Evolutionary conservation across 2,113 vertebrate species (phyloP).

Genomic region (Desmodus rotundus): DNA sequence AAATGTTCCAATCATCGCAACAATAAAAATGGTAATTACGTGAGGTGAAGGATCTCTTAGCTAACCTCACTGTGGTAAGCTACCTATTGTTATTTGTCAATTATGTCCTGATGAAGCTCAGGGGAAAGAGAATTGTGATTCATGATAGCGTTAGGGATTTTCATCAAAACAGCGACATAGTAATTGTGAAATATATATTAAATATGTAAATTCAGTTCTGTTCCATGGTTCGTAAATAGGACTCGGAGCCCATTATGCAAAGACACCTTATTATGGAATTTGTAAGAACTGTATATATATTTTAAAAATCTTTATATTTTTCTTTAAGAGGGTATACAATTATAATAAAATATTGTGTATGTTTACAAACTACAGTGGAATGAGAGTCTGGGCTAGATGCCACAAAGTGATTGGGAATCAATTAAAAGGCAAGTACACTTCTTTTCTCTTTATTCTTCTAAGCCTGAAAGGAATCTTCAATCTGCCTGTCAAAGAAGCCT

Average conservation of each 20-base stretch:
- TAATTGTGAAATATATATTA: neutral
- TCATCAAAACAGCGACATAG: neutral
- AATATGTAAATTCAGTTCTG: neutral
- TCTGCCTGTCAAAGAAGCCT: slow-evolving; percentile 21
- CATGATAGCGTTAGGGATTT: neutral
- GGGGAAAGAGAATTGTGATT: neutral
- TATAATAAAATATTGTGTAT: neutral
- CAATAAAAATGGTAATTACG: neutral
- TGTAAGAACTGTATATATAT: neutral
- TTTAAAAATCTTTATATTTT: neutral
- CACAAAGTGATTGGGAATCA: slow-evolving; percentile 57
- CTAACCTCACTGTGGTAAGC: neutral
- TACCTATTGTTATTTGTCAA: neutral
- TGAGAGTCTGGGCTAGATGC: neutral
- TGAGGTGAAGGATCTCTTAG: neutral
- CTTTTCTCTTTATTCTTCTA: slow-evolving; percentile 47
- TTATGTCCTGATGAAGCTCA: neutral
- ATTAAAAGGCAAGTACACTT: slow-evolving; percentile 36
- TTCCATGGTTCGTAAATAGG: neutral
- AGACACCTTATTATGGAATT: neutral
- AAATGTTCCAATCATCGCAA: neutral
- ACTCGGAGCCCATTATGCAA: neutral
- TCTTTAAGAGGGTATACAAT: neutral
- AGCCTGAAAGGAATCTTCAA: neutral
- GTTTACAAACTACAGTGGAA: neutral